Evolutionary conservation across 2,113 vertebrate genomes (phyloP).

Genomic region (Pyxicephalus adspersus): DNA sequence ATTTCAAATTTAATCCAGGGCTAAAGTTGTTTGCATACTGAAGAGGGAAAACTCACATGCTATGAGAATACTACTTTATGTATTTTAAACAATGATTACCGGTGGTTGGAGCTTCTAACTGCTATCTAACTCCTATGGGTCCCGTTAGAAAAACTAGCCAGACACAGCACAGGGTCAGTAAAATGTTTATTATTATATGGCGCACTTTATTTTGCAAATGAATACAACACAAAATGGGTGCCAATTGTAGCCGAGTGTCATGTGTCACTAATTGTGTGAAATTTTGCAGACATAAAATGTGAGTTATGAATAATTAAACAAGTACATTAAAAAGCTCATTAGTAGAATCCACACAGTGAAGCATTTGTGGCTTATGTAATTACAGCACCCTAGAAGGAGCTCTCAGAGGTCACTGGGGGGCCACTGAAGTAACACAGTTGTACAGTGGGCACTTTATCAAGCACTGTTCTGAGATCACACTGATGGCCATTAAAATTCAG

Average conservation of each 20-base stretch:
- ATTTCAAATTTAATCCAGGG: no score
- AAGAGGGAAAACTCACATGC: no score
- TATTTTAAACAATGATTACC: no score
- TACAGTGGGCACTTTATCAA: slow-evolving; percentile 27
- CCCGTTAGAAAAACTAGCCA: no score
- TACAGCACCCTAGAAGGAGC: background rate
- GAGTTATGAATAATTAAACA: background rate
- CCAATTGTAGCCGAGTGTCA: background rate
- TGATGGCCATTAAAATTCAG: slow-evolving; percentile 1
- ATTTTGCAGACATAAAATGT: slow-evolving; percentile 2
- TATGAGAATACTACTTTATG: no score
- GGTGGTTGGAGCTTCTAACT: no score
- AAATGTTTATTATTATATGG: no score
- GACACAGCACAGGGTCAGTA: slow-evolving; percentile 4
- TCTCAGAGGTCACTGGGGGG: slow-evolving; percentile 10
- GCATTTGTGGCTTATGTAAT: slow-evolving; percentile 13
- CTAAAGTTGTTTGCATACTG: no score
- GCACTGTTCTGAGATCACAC: background rate
- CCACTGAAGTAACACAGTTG: background rate
- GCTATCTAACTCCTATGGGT: no score
- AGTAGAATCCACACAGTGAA: slow-evolving; percentile 2
- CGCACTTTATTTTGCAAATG: slow-evolving; percentile 34
- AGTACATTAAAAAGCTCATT: background rate
- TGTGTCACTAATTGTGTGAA: slow-evolving; percentile 24
- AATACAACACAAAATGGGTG: slow-evolving; percentile 10